Conservation (phyloP, 2,113 vertebrate genomes). For the Potamarius usumacintae region DNA sequence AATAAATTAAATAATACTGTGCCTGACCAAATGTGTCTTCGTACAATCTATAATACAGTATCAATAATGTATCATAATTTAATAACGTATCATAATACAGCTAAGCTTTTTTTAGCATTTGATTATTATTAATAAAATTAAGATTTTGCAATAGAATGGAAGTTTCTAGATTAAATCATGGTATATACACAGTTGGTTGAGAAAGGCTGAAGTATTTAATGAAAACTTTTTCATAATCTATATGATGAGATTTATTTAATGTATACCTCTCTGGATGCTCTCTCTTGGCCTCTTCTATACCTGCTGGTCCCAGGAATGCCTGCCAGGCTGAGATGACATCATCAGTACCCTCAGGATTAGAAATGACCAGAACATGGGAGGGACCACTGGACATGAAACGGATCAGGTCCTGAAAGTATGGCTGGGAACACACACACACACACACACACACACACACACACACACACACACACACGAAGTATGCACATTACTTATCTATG, state of each 20-base stretch:
- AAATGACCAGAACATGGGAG: conserved; percentile 78
- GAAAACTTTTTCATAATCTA: background rate
- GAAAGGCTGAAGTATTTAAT: background rate
- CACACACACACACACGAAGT: too few species aligned
- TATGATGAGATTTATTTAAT: background rate
- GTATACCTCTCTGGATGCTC: conserved; percentile 78
- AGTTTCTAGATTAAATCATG: background rate
- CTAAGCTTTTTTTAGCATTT: background rate
- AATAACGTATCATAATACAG: background rate
- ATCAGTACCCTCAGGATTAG: conserved; percentile 66
- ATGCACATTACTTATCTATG: background rate
- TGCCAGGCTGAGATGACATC: conserved; percentile 75
- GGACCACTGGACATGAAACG: conserved; percentile 83
- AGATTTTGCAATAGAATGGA: background rate
- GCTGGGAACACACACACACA: too few species aligned
- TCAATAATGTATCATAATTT: too few species aligned
- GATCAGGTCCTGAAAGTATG: conserved; percentile 71
- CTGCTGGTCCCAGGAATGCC: conserved; percentile 77
- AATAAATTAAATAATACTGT: background rate
- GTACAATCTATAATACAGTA: background rate
- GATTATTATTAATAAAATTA: background rate
- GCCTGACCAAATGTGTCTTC: background rate
- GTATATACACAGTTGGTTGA: background rate
- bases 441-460: too few species aligned
- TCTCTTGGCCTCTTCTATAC: conserved; percentile 74